Evolutionary conservation across 2,797 vertebrate species (phyloP).

Genomic region (Acridotheres tristis): DNA sequence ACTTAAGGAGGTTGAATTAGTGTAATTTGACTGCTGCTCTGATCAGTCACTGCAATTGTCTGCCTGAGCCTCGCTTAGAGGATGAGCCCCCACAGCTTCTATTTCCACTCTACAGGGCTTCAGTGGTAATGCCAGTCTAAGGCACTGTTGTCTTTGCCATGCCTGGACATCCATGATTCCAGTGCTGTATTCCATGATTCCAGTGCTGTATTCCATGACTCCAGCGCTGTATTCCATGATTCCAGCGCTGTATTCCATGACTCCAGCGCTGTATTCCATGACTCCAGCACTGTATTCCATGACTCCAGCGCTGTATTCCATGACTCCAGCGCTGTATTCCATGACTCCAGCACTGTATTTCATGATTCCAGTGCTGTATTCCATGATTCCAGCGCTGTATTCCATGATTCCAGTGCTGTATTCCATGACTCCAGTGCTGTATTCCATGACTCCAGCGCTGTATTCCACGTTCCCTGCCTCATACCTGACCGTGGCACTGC

Average conservation of each 20-base stretch:
- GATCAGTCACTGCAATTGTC: not conserved
- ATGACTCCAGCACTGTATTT: not conserved
- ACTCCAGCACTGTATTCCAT: not conserved
- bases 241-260: not conserved
- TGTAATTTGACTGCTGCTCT: not conserved
- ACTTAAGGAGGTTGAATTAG: not conserved
- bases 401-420: not conserved
- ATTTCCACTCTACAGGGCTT: not conserved
- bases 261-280: not conserved
- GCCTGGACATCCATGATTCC: not conserved
- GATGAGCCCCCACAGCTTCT: not conserved
- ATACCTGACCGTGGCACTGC: not conserved
- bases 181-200: not conserved
- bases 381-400: not conserved
- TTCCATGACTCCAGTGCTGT: not conserved
- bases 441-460: not conserved
- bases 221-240: not conserved
- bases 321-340: not conserved
- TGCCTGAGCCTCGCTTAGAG: rapidly evolving
- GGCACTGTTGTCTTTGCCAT: not conserved
- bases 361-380: not conserved
- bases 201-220: not conserved
- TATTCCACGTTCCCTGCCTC: rapidly evolving
- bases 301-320: not conserved
- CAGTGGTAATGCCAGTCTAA: not conserved